A percentile compares a stretch with the other conserved stretches of the same genome.
Conservation (phyloP, 1,140 invertebrate species). For the Meloidogyne floridensis region DNA sequence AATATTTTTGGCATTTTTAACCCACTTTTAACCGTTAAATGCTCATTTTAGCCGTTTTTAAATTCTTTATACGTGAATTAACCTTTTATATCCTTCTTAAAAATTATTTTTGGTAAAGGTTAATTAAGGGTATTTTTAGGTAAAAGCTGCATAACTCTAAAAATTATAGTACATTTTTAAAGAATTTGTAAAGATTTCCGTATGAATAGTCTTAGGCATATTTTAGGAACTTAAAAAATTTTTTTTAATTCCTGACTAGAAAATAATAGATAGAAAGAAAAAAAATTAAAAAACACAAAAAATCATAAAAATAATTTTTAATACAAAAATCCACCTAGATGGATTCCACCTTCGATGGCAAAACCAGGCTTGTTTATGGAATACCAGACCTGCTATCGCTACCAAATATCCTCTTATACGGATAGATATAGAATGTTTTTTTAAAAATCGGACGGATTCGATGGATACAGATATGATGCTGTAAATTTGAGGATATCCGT, state of each 20-base stretch:
- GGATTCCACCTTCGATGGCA: too few species aligned
- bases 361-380: too few species aligned
- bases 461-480: too few species aligned
- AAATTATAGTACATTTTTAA: not conserved
- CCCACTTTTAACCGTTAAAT: not conserved
- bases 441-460: too few species aligned
- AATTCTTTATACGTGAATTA: not conserved
- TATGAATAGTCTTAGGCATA: not conserved
- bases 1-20: not conserved
- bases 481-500: too few species aligned
- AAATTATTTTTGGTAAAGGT: not conserved
- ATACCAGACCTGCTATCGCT: too few species aligned
- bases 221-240: not conserved
- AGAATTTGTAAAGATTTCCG: not conserved
- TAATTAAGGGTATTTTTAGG: not conserved
- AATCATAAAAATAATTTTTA: too few species aligned
- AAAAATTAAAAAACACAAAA: not conserved
- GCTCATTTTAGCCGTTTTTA: too few species aligned
- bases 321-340: too few species aligned
- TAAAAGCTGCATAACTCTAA: not conserved
- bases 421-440: too few species aligned
- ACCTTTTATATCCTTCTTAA: not conserved
- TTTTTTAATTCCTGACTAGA: too few species aligned
- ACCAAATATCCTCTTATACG: too few species aligned
- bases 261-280: not conserved